Evolutionary conservation across 2,113 vertebrate genomes (phyloP).

Genomic region (Pardalotus punctatus): DNA sequence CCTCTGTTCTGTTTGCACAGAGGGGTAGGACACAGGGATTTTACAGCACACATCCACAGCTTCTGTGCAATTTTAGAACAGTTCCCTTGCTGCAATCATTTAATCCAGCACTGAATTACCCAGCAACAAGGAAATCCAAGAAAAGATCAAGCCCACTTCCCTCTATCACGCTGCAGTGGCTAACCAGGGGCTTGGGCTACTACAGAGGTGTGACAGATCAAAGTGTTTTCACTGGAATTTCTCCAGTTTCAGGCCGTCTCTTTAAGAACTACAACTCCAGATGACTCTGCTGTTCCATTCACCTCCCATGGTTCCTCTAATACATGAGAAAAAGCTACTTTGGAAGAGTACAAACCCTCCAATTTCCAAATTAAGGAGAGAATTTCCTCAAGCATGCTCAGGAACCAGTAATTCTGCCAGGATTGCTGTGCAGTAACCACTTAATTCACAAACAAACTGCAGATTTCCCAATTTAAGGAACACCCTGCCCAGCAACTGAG

Average conservation of each 20-base stretch:
- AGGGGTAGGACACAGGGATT: neutral
- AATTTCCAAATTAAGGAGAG: neutral
- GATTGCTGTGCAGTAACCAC: neutral
- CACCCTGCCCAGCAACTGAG: conserved; percentile 37
- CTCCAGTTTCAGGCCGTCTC: neutral
- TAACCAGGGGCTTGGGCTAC: neutral
- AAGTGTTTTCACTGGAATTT: neutral
- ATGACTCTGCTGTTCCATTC: neutral
- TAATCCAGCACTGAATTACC: neutral
- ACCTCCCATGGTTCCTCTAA: neutral
- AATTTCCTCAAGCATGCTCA: neutral
- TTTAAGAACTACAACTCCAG: neutral
- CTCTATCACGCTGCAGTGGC: neutral
- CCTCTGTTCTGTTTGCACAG: neutral
- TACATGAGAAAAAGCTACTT: neutral
- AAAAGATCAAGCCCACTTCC: neutral
- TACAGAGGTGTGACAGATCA: neutral
- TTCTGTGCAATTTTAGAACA: neutral
- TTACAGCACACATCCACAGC: neutral
- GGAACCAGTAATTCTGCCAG: neutral
- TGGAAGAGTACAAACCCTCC: neutral
- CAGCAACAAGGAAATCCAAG: neutral
- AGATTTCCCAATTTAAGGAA: conserved; percentile 7
- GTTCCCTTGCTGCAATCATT: neutral
- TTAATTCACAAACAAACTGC: neutral